These are phyloP conservation scores for Podotricha telesiphe DNA, from an alignment of 2,888 invertebrate genomes.

Conservation along the genomic window DNA sequence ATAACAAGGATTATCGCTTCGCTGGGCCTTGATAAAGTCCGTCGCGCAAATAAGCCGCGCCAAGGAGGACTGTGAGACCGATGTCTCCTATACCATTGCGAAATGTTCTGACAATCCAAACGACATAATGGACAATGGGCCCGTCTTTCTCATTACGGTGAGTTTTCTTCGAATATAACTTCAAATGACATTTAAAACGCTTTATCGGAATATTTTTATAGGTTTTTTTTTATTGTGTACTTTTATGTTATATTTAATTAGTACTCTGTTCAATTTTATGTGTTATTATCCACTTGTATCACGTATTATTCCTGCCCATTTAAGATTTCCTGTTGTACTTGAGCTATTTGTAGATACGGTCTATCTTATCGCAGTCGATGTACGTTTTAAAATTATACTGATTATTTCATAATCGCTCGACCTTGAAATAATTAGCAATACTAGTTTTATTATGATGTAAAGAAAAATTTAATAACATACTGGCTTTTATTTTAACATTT, in stretches of 20 bases:
- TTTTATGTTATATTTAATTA: no score
- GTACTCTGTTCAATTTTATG: no score
- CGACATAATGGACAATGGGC: constrained; percentile 10
- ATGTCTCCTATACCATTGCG: constrained; percentile 17
- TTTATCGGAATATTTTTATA: no score
- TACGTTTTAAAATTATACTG: constrained; percentile 16
- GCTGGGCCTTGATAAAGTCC: constrained; percentile 35
- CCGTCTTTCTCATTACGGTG: constrained; percentile 25
- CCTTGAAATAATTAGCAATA: constrained; percentile 12
- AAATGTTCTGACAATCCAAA: constrained; percentile 13
- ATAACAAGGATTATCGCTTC: constrained; percentile 29
- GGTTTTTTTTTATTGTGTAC: no score
- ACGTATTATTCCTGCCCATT: neutral
- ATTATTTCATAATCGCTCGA: constrained; percentile 9
- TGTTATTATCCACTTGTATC: neutral
- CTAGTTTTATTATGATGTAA: neutral
- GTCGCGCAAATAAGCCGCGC: constrained; percentile 22
- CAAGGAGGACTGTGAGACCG: constrained; percentile 6
- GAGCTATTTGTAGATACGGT: neutral
- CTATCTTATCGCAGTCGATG: constrained; percentile 18
- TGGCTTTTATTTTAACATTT: no score
- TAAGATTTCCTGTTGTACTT: neutral
- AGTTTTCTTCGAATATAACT: constrained; percentile 5
- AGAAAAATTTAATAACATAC: neutral
- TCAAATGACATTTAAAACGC: neutral